These are phyloP conservation scores for Halesus radiatus DNA, from an alignment of 1,140 invertebrate genomes.

Conservation along the genomic window DNA sequence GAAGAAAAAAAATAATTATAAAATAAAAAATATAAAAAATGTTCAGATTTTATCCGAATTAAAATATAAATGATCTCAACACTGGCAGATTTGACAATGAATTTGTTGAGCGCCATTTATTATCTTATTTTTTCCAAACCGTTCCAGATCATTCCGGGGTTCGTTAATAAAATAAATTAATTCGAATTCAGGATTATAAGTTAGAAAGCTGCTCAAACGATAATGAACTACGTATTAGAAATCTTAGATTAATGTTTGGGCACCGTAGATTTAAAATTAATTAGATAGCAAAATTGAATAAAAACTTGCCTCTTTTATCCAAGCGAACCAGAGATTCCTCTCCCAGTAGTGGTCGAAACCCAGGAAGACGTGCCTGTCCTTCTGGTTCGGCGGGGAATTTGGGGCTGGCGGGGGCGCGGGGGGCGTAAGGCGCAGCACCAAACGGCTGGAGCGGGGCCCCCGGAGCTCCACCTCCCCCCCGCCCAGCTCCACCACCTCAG, in stretches of 20 bases:
- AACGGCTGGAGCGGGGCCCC: slow-evolving; percentile 65
- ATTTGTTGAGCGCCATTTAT: too few species aligned
- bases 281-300: background rate
- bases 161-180: background rate
- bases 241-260: too few species aligned
- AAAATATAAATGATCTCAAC: too few species aligned
- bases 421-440: slow-evolving; percentile 67
- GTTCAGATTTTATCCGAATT: too few species aligned
- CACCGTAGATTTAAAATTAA: too few species aligned
- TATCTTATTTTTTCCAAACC: too few species aligned
- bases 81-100: too few species aligned
- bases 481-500: slow-evolving; percentile 55
- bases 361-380: slow-evolving; percentile 69
- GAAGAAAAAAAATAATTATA: too few species aligned
- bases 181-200: background rate
- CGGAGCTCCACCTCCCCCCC: slow-evolving; percentile 67
- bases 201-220: background rate
- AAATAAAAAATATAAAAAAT: too few species aligned
- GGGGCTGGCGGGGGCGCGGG: slow-evolving; percentile 58
- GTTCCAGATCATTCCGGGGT: background rate
- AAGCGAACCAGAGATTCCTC: slow-evolving; percentile 74
- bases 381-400: background rate
- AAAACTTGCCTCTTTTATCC: slow-evolving; percentile 73
- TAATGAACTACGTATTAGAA: too few species aligned
- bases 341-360: slow-evolving; percentile 77